phyloP scores from a whole-genome alignment of 2,888 invertebrate species.

The Xylophagus ater region DNA sequence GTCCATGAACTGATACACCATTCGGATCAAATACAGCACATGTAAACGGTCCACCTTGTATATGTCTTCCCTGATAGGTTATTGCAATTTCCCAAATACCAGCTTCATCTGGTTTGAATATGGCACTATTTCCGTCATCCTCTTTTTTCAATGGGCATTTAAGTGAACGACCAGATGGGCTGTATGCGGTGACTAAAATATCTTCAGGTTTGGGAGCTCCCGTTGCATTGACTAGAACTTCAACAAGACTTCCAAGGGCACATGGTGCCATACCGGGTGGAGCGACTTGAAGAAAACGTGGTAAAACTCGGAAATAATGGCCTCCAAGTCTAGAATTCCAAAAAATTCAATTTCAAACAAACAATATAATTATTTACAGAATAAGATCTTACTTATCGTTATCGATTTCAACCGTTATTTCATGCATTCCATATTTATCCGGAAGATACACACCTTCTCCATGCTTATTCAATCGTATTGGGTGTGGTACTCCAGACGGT shows the following conservation, averaged over 20 bases:
- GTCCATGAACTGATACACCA: slow-evolving; percentile 69
- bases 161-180: slow-evolving; percentile 75
- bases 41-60: slow-evolving; percentile 91
- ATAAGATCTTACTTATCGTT: slow-evolving; percentile 42
- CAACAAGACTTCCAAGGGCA: slow-evolving; percentile 87
- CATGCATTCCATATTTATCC: slow-evolving; percentile 87
- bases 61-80: slow-evolving; percentile 89
- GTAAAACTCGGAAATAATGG: slow-evolving; percentile 77
- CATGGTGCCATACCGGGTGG: slow-evolving; percentile 93
- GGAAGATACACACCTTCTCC: slow-evolving; percentile 80
- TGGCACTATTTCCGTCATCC: slow-evolving; percentile 87
- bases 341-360: not conserved
- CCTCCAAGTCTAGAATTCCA: slow-evolving; percentile 37
- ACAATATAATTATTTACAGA: not conserved
- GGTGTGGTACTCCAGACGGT: slow-evolving; percentile 57
- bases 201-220: slow-evolving; percentile 70
- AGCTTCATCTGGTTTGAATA: slow-evolving; percentile 93
- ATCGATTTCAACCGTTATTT: slow-evolving; percentile 55
- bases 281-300: slow-evolving; percentile 74
- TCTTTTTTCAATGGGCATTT: slow-evolving; percentile 73
- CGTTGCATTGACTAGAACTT: slow-evolving; percentile 81
- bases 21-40: slow-evolving; percentile 93
- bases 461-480: slow-evolving; percentile 51
- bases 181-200: slow-evolving; percentile 83
- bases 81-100: slow-evolving; percentile 97